Percentiles rank a stretch among this genome's conserved stretches.
phyloP scores from a whole-genome alignment of 1,140 invertebrate genomes.

The Platorchestia sp. region DNA sequence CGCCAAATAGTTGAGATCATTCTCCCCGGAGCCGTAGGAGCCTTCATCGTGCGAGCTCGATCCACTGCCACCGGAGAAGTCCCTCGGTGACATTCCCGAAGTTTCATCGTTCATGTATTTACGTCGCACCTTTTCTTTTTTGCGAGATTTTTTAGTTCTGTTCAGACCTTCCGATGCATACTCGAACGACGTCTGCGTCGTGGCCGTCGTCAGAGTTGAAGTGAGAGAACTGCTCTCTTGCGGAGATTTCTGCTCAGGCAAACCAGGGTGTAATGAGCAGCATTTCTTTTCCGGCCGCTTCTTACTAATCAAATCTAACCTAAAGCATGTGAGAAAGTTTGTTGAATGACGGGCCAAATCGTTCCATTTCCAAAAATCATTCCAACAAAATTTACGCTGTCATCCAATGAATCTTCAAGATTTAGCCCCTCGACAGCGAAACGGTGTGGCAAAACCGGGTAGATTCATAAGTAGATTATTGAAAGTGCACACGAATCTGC shows the following conservation, averaged over 20 bases:
- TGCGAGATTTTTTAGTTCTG: background rate
- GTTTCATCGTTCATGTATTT: background rate
- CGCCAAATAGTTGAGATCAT: background rate
- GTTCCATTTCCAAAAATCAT: too few relatives aligned
- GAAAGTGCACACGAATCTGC: too few relatives aligned
- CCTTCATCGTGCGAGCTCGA: background rate
- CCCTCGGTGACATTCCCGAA: background rate
- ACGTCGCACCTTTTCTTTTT: background rate
- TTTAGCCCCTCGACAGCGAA: too few relatives aligned
- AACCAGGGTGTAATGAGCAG: too few relatives aligned
- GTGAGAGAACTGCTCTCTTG: background rate
- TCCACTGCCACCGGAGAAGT: background rate
- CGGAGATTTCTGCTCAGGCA: background rate
- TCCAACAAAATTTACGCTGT: too few relatives aligned
- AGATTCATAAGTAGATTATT: too few relatives aligned
- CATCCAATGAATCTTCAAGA: too few relatives aligned
- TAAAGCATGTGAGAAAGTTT: too few relatives aligned
- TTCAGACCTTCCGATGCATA: background rate
- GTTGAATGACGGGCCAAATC: too few relatives aligned
- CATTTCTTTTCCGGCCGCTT: too few relatives aligned
- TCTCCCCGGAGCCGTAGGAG: background rate
- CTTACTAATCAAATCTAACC: too few relatives aligned
- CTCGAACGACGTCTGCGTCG: background rate
- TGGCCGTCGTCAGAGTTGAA: background rate
- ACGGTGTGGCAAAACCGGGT: too few relatives aligned